Evolutionary conservation across 2,888 invertebrate species (phyloP), one percentile per base, ranked within the genome.

Genomic region (Xylota sylvarum): DNA sequence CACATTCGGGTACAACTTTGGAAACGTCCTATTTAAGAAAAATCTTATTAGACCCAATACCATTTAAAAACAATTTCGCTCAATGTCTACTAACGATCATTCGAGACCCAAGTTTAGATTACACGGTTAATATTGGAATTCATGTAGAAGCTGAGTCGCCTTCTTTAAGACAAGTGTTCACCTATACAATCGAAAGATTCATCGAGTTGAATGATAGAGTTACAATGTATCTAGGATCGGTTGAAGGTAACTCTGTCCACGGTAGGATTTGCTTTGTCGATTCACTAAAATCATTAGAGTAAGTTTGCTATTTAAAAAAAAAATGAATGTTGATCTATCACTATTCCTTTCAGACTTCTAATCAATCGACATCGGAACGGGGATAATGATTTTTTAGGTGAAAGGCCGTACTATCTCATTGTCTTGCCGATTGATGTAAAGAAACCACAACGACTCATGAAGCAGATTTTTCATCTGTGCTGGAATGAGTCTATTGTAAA

Each of bases 331-430:
- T n/a, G n/a, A n/a, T n/a, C n/a, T n/a, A n/a, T n/a, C n/a, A n/a
- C n/a, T 35, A 35, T 35, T 2, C 9, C 32, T 37, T 58, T 7
- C 3, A 58, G 56, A 7, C 6, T 35, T 37, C 17, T 52, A 12
- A 2, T 58, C 2, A 17, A 14, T 4, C 14, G 2, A 3, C 19
- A 58, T 2, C 35, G 35, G 30, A 5, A 30, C n/a, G 12, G 12
- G 2, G n/a, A 52, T 27, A n/a, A 1, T 0, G 27, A 30, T 4
- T 1, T 4, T 6, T 30, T n/a, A 30, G 30, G 1, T 2, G 27
- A 52, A 6, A 27, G 52, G n/a, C 23, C 50, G n/a, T 27, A 55
- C 6, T 77, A 67, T n/a, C 5, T 50, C 12, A 43, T 77, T 50
- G 14, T 67, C 5, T 9, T 77, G n/a, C 77, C 67, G 0, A 40